Conservation (phyloP, 2,888 invertebrate species). For the Aporophyla lueneburgensis region DNA sequence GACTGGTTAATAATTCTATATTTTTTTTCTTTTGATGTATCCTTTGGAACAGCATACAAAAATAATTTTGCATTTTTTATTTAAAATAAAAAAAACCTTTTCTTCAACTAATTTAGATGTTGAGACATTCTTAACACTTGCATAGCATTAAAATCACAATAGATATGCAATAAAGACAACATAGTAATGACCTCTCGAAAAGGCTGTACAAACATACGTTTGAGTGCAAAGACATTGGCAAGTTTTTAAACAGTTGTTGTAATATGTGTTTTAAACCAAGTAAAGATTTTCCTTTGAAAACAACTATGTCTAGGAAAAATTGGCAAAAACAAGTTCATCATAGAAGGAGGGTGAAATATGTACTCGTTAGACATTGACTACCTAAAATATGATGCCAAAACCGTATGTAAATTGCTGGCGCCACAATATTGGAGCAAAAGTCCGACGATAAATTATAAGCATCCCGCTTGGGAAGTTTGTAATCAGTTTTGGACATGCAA, state of each 20-base stretch:
- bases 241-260: conserved; percentile 46
- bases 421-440: conserved; percentile 10
- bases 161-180: not conserved
- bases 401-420: conserved; percentile 16
- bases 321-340: conserved; percentile 22
- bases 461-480: conserved; percentile 36
- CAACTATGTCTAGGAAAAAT: conserved; percentile 1
- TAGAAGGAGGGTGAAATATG: conserved; percentile 1
- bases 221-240: conserved; percentile 11
- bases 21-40: not conserved
- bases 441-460: conserved; percentile 33
- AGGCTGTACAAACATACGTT: conserved; percentile 32
- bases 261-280: conserved; percentile 11
- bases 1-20: no score
- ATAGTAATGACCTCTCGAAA: conserved; percentile 20
- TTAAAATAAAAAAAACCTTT: not conserved
- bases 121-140: not conserved
- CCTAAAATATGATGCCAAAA: conserved; percentile 28
- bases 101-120: not conserved
- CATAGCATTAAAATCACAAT: conserved; percentile 18
- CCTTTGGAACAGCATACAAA: not conserved
- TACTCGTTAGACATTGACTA: not conserved
- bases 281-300: conserved; percentile 23
- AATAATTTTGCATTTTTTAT: not conserved
- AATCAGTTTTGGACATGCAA: conserved; percentile 39